Conservation (phyloP, 2,113 vertebrate species). For the Tyto alba region DNA sequence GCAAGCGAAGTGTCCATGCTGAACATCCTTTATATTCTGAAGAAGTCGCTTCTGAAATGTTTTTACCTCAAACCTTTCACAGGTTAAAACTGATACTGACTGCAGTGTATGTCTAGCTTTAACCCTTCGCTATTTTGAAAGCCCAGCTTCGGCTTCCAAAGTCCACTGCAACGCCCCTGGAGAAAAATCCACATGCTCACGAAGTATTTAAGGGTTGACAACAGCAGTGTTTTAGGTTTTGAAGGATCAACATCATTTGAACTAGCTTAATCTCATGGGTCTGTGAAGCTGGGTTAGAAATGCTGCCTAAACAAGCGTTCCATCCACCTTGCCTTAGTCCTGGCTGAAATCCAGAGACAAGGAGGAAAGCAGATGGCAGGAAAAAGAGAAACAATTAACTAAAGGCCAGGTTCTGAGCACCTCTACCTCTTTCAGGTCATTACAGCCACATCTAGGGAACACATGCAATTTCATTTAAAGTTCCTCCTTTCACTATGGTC, state of each 20-base stretch:
- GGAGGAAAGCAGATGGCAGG: not conserved
- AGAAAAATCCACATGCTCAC: not conserved
- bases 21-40: not conserved
- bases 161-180: not conserved
- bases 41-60: not conserved
- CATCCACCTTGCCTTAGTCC: not conserved
- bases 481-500: not conserved
- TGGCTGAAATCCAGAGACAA: slow-evolving; percentile 6
- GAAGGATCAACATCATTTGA: slow-evolving; percentile 2
- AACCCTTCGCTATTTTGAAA: not conserved
- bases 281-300: not conserved
- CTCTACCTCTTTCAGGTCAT: not conserved
- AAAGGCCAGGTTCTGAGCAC: not conserved
- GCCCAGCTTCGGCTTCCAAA: not conserved
- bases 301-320: not conserved
- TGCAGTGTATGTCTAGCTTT: not conserved
- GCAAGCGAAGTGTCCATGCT: not conserved
- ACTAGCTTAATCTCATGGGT: not conserved
- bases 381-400: not conserved
- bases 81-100: not conserved
- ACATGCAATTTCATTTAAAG: not conserved
- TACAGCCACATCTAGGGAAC: not conserved
- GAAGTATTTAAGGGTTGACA: not conserved
- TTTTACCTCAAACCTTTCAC: not conserved
- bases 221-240: not conserved